Conservation (phyloP, 2,888 invertebrate genomes). For the Tetramorium bicarinatum region DNA sequence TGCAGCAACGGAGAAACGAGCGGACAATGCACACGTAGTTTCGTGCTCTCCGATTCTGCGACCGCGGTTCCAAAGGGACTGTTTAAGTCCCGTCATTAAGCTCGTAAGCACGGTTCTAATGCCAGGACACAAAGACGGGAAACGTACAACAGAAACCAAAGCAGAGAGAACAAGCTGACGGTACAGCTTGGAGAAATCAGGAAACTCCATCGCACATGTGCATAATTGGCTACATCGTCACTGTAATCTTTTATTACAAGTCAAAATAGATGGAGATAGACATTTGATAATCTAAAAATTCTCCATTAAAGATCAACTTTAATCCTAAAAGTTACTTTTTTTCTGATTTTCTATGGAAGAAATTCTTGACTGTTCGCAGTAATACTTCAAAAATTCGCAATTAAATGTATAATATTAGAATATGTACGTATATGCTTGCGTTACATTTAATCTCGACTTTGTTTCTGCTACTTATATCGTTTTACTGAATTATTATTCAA, state of each 20-base stretch:
- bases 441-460: not conserved
- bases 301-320: not conserved
- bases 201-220: constrained; percentile 8
- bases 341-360: not conserved
- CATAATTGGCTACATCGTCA: constrained; percentile 24
- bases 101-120: constrained; percentile 67
- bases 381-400: not conserved
- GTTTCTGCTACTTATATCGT: not conserved
- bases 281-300: not conserved
- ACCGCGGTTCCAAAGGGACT: constrained; percentile 71
- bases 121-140: constrained; percentile 52
- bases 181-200: constrained; percentile 30
- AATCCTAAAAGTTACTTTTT: not conserved
- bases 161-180: constrained; percentile 26
- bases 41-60: constrained; percentile 61
- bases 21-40: constrained; percentile 59
- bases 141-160: constrained; percentile 36
- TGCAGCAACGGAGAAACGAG: constrained; percentile 34
- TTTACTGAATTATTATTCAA: not conserved
- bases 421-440: too few species aligned
- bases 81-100: constrained; percentile 73
- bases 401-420: not conserved
- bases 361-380: not conserved
- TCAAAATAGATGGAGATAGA: not conserved
- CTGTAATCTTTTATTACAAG: not conserved